phyloP scores from a whole-genome alignment of 2,113 vertebrate genomes.

The Pithys albifrons region DNA sequence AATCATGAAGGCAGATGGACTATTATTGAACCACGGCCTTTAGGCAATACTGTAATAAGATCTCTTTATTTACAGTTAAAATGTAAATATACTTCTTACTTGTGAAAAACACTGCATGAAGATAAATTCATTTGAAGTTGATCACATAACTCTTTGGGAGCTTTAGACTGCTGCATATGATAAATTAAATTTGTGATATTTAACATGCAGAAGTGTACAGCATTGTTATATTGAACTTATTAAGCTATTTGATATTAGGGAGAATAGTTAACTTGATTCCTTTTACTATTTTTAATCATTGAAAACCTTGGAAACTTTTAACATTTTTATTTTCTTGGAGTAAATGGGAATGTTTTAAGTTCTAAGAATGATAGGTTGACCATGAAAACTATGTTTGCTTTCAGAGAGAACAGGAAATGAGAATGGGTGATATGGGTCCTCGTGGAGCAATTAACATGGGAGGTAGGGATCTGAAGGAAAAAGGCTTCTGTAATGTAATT shows the following conservation, averaged over 20 bases:
- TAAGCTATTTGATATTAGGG: background rate
- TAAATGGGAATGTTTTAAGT: conserved; percentile 72
- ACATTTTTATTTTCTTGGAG: conserved; percentile 43
- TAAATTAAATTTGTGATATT: background rate
- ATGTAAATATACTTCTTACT: background rate
- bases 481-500: conserved; percentile 67
- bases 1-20: background rate
- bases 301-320: background rate
- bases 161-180: background rate
- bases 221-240: background rate
- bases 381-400: conserved; percentile 90
- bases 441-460: conserved; percentile 98
- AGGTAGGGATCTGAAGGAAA: conserved; percentile 91
- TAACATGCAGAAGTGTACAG: background rate
- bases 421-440: conserved; percentile 97
- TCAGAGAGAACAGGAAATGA: conserved; percentile 99
- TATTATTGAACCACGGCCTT: background rate
- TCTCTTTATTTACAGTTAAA: background rate
- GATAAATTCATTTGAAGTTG: background rate
- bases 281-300: background rate
- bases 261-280: background rate
- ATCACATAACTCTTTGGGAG: background rate
- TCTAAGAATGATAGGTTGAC: conserved; percentile 81
- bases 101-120: background rate
- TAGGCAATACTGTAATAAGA: background rate